These are phyloP conservation scores for Alaudala cheleensis DNA, from an alignment of 2,113 vertebrate genomes.

Conservation along the genomic window DNA sequence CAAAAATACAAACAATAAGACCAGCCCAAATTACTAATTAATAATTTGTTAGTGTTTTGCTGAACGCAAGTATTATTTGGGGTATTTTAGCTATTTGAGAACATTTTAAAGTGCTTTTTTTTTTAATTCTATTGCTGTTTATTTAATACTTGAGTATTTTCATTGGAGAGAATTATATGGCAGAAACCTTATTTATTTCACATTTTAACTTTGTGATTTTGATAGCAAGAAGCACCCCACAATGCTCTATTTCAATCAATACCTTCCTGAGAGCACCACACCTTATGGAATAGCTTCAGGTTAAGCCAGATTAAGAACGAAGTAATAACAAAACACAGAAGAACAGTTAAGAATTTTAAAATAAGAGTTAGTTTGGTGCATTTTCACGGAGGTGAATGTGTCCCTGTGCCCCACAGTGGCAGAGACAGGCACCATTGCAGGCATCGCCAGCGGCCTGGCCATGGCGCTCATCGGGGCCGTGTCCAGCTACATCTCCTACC, in stretches of 20 bases:
- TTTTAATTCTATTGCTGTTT: neutral
- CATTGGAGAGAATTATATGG: neutral
- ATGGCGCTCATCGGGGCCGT: slow-evolving; percentile 89
- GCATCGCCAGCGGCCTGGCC: slow-evolving; percentile 86
- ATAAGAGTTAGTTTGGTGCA: neutral
- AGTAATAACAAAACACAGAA: neutral
- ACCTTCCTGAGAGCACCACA: neutral
- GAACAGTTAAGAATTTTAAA: neutral
- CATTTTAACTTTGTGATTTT: neutral
- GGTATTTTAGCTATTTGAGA: neutral
- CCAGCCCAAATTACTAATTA: neutral
- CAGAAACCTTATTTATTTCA: neutral
- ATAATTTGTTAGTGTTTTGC: neutral
- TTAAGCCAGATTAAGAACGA: neutral
- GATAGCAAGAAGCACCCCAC: neutral
- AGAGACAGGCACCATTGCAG: slow-evolving; percentile 88
- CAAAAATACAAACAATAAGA: neutral
- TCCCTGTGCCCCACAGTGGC: slow-evolving; percentile 26
- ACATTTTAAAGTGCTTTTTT: neutral
- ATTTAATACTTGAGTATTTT: neutral
- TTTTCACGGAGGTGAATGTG: neutral
- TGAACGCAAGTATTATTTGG: neutral
- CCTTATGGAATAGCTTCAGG: neutral
- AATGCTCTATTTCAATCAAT: neutral
- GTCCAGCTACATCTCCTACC: slow-evolving; percentile 94